Evolutionary conservation across 2,797 vertebrate genomes (phyloP).

Genomic region (Thamnophis elegans): DNA sequence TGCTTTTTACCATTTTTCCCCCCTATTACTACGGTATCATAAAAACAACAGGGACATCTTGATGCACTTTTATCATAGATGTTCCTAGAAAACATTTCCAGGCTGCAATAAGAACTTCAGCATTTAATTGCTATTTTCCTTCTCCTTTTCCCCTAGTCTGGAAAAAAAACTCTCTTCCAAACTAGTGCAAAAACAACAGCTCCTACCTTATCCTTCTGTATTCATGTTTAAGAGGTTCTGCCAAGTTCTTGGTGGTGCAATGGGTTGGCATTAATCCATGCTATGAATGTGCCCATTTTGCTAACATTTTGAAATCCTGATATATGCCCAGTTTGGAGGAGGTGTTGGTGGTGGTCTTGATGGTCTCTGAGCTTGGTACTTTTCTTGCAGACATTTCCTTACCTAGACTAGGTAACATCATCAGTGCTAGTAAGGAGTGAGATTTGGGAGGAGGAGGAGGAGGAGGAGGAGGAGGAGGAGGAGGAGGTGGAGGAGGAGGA

Average conservation of each 20-base stretch:
- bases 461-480: no score
- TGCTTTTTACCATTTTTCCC: not conserved
- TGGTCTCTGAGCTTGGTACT: no score
- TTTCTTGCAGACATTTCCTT: no score
- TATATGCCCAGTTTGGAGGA: not conserved
- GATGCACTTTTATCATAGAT: not conserved
- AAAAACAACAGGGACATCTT: not conserved
- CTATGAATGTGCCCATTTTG: not conserved
- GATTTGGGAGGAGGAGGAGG: no score
- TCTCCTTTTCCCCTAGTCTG: not conserved
- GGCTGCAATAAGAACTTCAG: not conserved
- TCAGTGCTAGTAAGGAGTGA: no score
- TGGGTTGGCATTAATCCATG: not conserved
- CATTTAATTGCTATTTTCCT: not conserved
- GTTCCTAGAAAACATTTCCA: not conserved
- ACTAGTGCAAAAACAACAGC: not conserved
- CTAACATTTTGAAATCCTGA: not conserved
- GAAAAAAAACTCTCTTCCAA: not conserved
- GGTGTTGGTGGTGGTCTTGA: no score
- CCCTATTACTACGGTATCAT: not conserved
- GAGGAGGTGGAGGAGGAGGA: no score
- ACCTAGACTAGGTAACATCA: no score
- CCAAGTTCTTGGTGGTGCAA: not conserved
- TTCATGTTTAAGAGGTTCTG: not conserved
- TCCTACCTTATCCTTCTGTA: not conserved